These are phyloP conservation scores for Cephalopholis sonnerati DNA, from an alignment of 2,113 vertebrate species.

Conservation along the genomic window DNA sequence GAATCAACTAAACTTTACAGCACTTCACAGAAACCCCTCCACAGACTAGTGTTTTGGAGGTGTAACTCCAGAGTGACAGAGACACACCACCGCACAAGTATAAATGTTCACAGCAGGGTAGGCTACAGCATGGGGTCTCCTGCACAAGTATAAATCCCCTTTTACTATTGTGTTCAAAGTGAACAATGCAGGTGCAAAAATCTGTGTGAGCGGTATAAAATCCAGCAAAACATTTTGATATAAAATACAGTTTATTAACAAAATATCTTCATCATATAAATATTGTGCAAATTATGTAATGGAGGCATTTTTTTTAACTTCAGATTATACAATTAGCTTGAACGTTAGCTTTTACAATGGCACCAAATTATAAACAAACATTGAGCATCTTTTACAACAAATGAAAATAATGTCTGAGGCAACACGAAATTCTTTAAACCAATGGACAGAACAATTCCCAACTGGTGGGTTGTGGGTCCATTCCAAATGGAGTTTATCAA, in stretches of 20 bases:
- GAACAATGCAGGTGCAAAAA: not conserved
- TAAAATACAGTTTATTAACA: conserved; percentile 70
- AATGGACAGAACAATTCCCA: not conserved
- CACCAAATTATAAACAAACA: conserved; percentile 3
- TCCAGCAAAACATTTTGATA: not conserved
- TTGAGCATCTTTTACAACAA: not conserved
- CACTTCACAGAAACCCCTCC: too few relatives aligned
- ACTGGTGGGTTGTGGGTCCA: too few relatives aligned
- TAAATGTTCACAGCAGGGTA: too few relatives aligned
- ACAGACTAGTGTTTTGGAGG: too few relatives aligned
- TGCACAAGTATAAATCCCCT: too few relatives aligned
- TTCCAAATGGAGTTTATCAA: too few relatives aligned
- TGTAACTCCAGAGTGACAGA: too few relatives aligned
- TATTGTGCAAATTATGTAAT: conserved; percentile 67
- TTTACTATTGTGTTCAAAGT: not conserved
- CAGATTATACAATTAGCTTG: conserved; percentile 7
- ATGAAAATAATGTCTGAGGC: not conserved
- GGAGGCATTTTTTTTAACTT: conserved; percentile 7
- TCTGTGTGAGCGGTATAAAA: not conserved
- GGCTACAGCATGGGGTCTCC: too few relatives aligned
- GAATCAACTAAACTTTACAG: too few relatives aligned
- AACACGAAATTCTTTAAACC: conserved; percentile 8
- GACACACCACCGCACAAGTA: too few relatives aligned
- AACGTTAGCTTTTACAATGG: conserved; percentile 3
- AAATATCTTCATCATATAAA: conserved; percentile 71